Conservation (phyloP, 2,797 vertebrate genomes). For the Syncerus caffer region DNA sequence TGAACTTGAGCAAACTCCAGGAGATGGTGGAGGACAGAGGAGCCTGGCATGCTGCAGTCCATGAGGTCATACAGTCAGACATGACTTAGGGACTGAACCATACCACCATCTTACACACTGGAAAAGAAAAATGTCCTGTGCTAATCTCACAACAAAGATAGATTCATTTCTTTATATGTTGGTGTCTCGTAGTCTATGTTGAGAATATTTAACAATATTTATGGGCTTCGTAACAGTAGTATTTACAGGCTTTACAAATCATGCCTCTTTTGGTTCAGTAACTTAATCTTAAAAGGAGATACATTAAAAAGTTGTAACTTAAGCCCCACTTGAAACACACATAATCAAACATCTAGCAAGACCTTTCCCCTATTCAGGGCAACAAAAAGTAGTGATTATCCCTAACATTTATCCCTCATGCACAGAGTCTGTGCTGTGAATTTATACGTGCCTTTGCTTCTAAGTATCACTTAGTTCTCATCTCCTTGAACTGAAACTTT, state of each 20-base stretch:
- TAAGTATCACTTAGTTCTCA: background rate
- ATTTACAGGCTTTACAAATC: background rate
- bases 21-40: background rate
- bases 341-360: conserved; percentile 21
- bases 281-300: conserved; percentile 37
- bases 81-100: background rate
- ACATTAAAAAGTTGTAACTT: background rate
- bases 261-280: background rate
- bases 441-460: background rate
- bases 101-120: background rate
- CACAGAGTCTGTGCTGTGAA: background rate
- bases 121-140: background rate
- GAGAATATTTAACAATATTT: background rate
- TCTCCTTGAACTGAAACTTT: background rate
- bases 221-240: background rate
- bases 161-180: conserved; percentile 4
- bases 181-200: conserved; percentile 36
- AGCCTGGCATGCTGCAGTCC: background rate
- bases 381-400: conserved; percentile 24
- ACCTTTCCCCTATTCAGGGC: background rate
- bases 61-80: background rate
- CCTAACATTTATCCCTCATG: background rate
- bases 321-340: conserved; percentile 3
- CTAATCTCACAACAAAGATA: background rate
- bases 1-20: background rate